phyloP scores from a whole-genome alignment of 2,113 vertebrate species.

The Bagarius yarrelli region DNA sequence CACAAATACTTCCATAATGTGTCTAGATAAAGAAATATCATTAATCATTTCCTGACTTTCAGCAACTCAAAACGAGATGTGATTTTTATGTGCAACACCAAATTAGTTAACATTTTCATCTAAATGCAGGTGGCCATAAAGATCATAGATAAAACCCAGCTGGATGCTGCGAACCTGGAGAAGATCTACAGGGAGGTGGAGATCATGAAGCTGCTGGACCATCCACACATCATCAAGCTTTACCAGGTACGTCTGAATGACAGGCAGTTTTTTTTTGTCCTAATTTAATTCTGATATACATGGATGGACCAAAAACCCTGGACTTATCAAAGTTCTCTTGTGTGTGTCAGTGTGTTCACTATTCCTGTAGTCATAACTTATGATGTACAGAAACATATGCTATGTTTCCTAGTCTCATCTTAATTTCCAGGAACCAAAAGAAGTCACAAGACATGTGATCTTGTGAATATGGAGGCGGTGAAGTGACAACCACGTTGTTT shows the following conservation, averaged over 20 bases:
- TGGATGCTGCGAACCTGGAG: conserved; percentile 94
- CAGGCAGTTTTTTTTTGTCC: neutral
- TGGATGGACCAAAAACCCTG: no score
- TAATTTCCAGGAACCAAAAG: no score
- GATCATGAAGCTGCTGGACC: conserved; percentile 97
- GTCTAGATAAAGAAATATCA: neutral
- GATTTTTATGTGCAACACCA: neutral
- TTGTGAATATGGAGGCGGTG: no score
- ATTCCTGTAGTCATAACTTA: no score
- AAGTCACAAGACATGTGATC: no score
- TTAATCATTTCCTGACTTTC: neutral
- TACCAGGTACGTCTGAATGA: conserved; percentile 78
- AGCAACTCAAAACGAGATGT: neutral
- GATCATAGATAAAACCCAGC: conserved; percentile 97
- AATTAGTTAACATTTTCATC: neutral
- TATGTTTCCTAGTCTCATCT: no score
- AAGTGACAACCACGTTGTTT: no score
- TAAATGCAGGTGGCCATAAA: conserved; percentile 90
- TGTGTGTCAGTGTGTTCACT: no score
- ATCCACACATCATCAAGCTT: conserved; percentile 96
- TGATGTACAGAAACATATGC: no score
- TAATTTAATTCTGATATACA: neutral
- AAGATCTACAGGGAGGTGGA: conserved; percentile 98
- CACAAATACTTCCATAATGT: neutral
- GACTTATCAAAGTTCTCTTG: no score